Base-by-base conservation (phyloP, 1,140 invertebrate genomes). In the Drosophila yakuba region DNA sequence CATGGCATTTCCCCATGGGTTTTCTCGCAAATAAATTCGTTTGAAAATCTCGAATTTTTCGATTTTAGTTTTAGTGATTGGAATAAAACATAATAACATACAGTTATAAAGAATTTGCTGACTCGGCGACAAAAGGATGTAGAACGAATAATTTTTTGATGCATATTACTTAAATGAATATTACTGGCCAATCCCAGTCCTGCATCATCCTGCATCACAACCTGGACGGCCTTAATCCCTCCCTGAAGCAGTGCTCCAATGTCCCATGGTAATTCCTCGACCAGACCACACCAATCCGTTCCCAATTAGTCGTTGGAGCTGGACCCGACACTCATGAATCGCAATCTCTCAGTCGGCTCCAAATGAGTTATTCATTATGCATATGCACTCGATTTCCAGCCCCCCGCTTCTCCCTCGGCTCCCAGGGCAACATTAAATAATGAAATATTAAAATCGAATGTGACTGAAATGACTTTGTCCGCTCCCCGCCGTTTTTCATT, bases 401-500 rank as follows among this genome's bases (percentile, higher is more conserved):
- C 23, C 23, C 6, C 41, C 43, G 48, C 38, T 32, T 44, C 10
- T 1, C 39, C 35, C 7, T 23, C 10, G 23, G n/a, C 61, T 17
- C 7, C 41, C 50, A 28, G 51, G 39, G 45, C 58, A 51, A 79
- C 76, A 77, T 88, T 79, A 83, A 88, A 89, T 89, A 89, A 89
- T 89, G 74, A 89, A 89, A 84, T 89, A 89, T 89, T 89, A 80
- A 89, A 89, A 89, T 89, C 85, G 67, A 84, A 90, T 89, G 79
- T 56, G 56, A 64, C 60, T 55, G 62, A 64, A 78, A 56, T 58
- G 54, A 73, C 51, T 41, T 35, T 56, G 56, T 23, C 51, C 20
- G 6, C 38, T 62, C 45, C 23, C 6, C 45, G 45, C 5, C 5
- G 48, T 28, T 35, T 17, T n/a, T n/a, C n/a, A 17, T 28, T 35